phyloP scores from a whole-genome alignment of 1,140 invertebrate genomes.

The Heliconius himera region DNA sequence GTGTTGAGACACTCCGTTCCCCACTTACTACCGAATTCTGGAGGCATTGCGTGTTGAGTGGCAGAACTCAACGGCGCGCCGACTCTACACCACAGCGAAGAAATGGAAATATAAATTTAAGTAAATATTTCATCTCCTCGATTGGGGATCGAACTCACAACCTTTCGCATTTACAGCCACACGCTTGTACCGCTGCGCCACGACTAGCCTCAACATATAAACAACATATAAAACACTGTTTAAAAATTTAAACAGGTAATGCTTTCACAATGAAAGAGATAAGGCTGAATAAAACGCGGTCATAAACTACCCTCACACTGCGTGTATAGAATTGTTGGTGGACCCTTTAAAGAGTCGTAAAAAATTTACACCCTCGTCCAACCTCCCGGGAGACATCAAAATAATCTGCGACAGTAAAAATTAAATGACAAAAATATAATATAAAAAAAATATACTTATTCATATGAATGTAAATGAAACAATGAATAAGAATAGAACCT shows the following conservation, averaged over 20 bases:
- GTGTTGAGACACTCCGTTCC: too few relatives aligned
- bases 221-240: background rate
- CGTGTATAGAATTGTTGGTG: conserved; percentile 14
- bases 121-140: too few relatives aligned
- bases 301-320: conserved; percentile 5
- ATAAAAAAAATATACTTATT: background rate
- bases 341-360: conserved; percentile 38
- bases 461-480: background rate
- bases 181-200: too few relatives aligned
- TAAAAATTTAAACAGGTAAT: conserved; percentile 13
- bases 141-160: too few relatives aligned
- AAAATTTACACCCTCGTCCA: conserved; percentile 32
- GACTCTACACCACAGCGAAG: too few relatives aligned
- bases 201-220: too few relatives aligned
- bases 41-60: too few relatives aligned
- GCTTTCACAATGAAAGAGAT: conserved; percentile 7
- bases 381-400: conserved; percentile 24
- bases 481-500: background rate
- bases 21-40: too few relatives aligned
- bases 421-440: conserved; percentile 41
- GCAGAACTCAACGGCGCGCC: too few relatives aligned
- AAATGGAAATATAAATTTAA: too few relatives aligned
- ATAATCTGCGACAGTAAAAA: conserved; percentile 38
- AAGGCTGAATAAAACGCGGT: conserved; percentile 2
- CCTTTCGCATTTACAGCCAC: too few relatives aligned